Evolutionary conservation across 2,888 invertebrate genomes (phyloP), one percentile per base, ranked within the genome.

Genomic region (Allophyes oxyacanthae): DNA sequence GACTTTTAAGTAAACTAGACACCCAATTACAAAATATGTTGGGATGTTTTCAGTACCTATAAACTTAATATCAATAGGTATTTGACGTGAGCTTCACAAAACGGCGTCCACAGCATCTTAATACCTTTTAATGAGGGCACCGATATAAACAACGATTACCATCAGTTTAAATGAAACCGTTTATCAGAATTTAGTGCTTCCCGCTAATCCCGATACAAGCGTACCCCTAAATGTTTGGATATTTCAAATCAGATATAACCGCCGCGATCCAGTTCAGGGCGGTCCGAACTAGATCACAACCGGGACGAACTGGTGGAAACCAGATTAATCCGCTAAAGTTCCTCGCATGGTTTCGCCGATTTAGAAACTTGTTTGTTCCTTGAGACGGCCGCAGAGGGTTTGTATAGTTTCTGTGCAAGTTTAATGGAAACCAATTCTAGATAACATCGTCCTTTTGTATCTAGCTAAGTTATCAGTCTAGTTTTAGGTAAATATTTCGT

Each of bases 301-400:
- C 82, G 82, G 80, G 74, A 72, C 81, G 79, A 84, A 87, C 87
- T 78, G 86, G 87, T 83, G 79, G 84, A 86, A 89, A 88, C 87
- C 82, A 84, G 90, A 89, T 91, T 91, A 91, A 86, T 84, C 85
- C 85, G 78, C 80, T 78, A 81, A 89, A 90, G 86, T 91, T 90
- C 82, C 79, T 85, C 86, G 91, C 88, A 91, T 89, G 90, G 91
- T 88, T 86, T 89, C 88, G 87, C 88, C 87, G 90, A 92, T 90
- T 90, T 88, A 86, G 90, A 87, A 91, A 89, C 91, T 92, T 90
- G 89, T 88, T 90, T 88, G 90, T 89, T 90, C 85, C 90, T 87
- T 86, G 85, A 54, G 79, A 84, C 82, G 82, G 81, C 77, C 76
- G 81, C 78, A 77, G 76, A 75, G 80, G 77, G 78, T 71, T 73